A percentile compares a stretch with the other conserved stretches of the same genome.
phyloP scores from a whole-genome alignment of 2,888 invertebrate species.

The Trachelus iudaicus region DNA sequence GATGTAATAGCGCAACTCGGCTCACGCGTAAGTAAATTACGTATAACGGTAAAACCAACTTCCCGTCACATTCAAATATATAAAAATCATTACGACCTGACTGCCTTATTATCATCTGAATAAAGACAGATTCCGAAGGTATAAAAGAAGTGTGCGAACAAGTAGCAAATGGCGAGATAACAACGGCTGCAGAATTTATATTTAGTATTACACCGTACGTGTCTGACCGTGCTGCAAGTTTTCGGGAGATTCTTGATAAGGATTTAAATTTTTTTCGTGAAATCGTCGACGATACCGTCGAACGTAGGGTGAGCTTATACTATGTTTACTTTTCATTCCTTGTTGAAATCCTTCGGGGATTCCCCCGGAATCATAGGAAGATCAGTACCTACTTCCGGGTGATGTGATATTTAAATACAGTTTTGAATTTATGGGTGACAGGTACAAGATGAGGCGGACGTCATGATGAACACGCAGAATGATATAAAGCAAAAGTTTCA shows the following conservation, averaged over 20 bases:
- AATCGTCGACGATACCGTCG: constrained; percentile 36
- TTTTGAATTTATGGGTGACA: neutral
- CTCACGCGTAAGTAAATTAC: constrained; percentile 24
- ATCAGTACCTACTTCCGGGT: neutral
- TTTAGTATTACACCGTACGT: constrained; percentile 29
- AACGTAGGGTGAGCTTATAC: constrained; percentile 31
- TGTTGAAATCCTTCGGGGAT: neutral
- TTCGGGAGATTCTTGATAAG: constrained; percentile 33
- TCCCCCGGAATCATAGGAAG: neutral
- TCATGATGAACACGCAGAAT: constrained; percentile 38
- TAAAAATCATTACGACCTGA: neutral
- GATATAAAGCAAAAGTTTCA: constrained; percentile 37
- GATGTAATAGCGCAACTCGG: constrained; percentile 27
- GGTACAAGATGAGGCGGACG: constrained; percentile 42
- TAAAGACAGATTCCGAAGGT: constrained; percentile 29
- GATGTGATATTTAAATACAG: neutral
- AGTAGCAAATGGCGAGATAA: constrained; percentile 32
- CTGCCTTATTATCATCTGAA: neutral
- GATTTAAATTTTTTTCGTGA: constrained; percentile 37
- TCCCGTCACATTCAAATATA: neutral
- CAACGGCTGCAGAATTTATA: constrained; percentile 35
- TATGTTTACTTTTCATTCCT: neutral
- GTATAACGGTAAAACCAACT: neutral
- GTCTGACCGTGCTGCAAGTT: constrained; percentile 25
- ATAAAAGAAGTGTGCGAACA: constrained; percentile 30